Percentiles rank a stretch among this genome's conserved stretches.
These are phyloP conservation scores for Nasonia oneida DNA, from an alignment of 2,888 invertebrate species.

Conservation along the genomic window DNA sequence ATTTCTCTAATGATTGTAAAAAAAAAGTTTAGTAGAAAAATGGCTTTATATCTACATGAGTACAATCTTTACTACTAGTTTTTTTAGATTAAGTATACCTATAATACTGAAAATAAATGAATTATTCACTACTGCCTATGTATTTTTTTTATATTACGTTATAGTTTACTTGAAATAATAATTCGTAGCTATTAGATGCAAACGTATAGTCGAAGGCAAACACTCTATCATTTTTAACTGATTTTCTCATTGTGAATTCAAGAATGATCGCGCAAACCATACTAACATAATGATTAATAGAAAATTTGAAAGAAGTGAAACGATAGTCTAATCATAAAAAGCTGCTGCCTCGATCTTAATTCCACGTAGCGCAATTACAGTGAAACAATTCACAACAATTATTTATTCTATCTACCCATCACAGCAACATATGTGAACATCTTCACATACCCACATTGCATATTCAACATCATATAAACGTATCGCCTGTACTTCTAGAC, in stretches of 20 bases:
- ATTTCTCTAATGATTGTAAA: constrained; percentile 40
- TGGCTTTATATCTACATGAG: constrained; percentile 31
- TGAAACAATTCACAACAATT: constrained; percentile 49
- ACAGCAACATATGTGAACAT: constrained; percentile 69
- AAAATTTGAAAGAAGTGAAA: background rate
- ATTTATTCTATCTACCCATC: constrained; percentile 69
- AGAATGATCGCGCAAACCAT: background rate
- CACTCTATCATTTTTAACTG: too few species aligned
- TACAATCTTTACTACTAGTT: constrained; percentile 35
- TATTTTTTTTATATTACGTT: constrained; percentile 14
- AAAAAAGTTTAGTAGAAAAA: constrained; percentile 53
- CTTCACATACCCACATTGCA: constrained; percentile 23
- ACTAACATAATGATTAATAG: background rate
- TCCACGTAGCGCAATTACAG: constrained; percentile 57
- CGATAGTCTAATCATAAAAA: constrained; percentile 22
- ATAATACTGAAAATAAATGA: constrained; percentile 21
- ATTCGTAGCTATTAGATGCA: background rate
- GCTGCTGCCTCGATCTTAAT: constrained; percentile 51
- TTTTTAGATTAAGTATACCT: background rate
- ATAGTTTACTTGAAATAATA: background rate
- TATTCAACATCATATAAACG: constrained; percentile 48
- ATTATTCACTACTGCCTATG: background rate
- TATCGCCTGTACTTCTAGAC: constrained; percentile 32
- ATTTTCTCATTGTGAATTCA: background rate
- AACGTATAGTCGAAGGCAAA: background rate